phyloP scores from a whole-genome alignment of 2,888 invertebrate species.

The Apodemia hepburni region DNA sequence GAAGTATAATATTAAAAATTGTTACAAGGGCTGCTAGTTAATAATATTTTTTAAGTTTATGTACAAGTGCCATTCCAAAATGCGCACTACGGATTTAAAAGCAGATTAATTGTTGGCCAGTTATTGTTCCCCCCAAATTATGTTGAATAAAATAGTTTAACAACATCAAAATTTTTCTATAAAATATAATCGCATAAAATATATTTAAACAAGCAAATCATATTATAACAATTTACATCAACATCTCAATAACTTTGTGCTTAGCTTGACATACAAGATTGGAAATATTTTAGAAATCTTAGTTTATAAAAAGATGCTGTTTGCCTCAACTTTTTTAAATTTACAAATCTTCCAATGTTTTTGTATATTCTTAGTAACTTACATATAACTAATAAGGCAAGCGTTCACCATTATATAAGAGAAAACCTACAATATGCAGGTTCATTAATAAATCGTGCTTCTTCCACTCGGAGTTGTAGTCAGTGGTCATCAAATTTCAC shows the following conservation, averaged over 20 bases:
- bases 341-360: slow-evolving; percentile 14
- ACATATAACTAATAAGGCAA: slow-evolving; percentile 34
- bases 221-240: slow-evolving; percentile 19
- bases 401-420: slow-evolving; percentile 34
- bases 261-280: slow-evolving; percentile 8
- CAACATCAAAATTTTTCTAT: slow-evolving; percentile 25
- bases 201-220: slow-evolving; percentile 25
- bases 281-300: slow-evolving; percentile 9
- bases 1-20: slow-evolving; percentile 16
- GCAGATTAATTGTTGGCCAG: slow-evolving; percentile 14
- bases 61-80: slow-evolving; percentile 17
- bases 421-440: slow-evolving; percentile 72
- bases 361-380: slow-evolving; percentile 20
- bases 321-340: slow-evolving; percentile 8
- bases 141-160: slow-evolving; percentile 11
- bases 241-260: slow-evolving; percentile 10
- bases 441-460: slow-evolving; percentile 57
- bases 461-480: slow-evolving; percentile 54
- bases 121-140: slow-evolving; percentile 7
- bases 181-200: slow-evolving; percentile 24
- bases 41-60: slow-evolving; percentile 16
- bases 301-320: slow-evolving; percentile 8
- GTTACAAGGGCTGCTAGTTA: slow-evolving; percentile 9
- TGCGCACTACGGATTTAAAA: neutral
- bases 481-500: slow-evolving; percentile 57